These are phyloP conservation scores for Saturnia japonica DNA, from an alignment of 2,888 invertebrate genomes.

Conservation along the genomic window DNA sequence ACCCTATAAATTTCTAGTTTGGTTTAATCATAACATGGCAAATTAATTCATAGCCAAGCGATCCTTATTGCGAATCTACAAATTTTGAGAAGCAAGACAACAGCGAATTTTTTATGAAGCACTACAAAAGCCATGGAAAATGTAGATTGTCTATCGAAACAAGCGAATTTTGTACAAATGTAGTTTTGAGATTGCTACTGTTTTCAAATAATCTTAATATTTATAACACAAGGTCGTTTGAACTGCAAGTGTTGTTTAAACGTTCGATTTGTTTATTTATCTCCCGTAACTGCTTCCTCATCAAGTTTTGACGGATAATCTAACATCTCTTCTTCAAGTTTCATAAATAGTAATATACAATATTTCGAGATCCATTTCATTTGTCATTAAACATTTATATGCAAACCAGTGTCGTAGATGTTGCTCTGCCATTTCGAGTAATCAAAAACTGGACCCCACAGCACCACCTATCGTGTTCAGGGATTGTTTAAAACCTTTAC, in stretches of 20 bases:
- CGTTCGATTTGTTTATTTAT: conserved; percentile 4
- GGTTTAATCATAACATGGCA: neutral
- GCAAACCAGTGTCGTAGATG: neutral
- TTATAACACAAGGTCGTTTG: conserved; percentile 5
- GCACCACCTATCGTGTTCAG: too few relatives aligned
- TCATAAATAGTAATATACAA: neutral
- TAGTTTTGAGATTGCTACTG: neutral
- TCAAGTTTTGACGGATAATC: conserved; percentile 1
- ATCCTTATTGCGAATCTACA: neutral
- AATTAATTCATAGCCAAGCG: neutral
- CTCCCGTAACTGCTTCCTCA: conserved; percentile 3
- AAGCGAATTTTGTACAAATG: neutral
- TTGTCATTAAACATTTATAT: neutral
- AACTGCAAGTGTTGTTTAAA: neutral
- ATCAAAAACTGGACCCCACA: too few relatives aligned
- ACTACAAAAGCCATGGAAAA: neutral
- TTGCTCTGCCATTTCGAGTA: too few relatives aligned
- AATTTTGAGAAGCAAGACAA: neutral
- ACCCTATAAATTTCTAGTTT: neutral
- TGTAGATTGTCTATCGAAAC: neutral
- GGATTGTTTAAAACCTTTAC: too few relatives aligned
- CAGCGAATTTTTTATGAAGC: neutral
- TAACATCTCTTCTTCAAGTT: neutral
- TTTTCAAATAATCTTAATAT: neutral
- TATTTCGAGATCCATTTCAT: neutral